Conservation (phyloP, 2,888 invertebrate species). For the Cataglyphis cursor region DNA sequence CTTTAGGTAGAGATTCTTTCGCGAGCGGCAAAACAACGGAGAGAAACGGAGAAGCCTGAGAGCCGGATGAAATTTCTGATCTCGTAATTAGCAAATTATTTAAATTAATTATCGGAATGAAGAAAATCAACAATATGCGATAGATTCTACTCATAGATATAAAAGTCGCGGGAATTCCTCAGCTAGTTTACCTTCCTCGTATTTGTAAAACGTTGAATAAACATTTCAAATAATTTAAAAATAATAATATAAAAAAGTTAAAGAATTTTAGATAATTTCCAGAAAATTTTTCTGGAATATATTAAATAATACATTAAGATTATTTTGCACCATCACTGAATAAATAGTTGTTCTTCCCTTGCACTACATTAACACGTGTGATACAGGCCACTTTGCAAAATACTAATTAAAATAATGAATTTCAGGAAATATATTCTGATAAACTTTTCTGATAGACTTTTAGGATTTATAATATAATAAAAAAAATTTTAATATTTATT, state of each 20-base stretch:
- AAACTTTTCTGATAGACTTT: background rate
- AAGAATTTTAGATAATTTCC: background rate
- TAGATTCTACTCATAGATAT: background rate
- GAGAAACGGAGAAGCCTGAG: conserved; percentile 68
- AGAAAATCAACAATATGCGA: background rate
- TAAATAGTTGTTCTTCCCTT: background rate
- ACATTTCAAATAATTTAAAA: background rate
- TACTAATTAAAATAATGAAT: background rate
- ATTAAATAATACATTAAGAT: background rate
- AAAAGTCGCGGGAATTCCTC: background rate
- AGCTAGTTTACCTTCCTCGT: background rate
- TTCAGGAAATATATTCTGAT: background rate
- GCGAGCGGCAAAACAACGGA: conserved; percentile 22
- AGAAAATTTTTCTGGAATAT: background rate
- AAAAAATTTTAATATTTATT: background rate
- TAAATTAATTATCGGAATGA: background rate
- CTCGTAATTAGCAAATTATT: background rate
- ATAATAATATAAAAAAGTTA: background rate
- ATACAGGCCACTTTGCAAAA: background rate
- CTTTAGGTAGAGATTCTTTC: conserved; percentile 20
- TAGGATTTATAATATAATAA: background rate
- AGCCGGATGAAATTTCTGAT: background rate
- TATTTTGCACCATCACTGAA: background rate
- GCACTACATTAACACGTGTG: background rate
- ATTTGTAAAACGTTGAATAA: background rate